Evolutionary conservation across 2,888 invertebrate genomes (phyloP).

Genomic region (Hydrotaea diabolus): DNA sequence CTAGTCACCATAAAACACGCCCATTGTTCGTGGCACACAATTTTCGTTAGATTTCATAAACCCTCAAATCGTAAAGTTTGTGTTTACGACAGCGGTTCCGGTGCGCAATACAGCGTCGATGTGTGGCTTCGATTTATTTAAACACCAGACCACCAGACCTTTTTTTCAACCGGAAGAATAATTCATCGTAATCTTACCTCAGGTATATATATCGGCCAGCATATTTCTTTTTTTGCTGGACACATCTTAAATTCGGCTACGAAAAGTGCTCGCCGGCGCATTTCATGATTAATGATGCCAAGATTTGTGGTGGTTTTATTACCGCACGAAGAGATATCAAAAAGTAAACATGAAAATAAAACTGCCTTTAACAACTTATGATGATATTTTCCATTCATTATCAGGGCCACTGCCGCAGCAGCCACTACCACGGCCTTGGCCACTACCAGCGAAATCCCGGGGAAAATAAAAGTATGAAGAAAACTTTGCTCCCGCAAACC

Average conservation of each 20-base stretch:
- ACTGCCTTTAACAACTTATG: slow-evolving; percentile 31
- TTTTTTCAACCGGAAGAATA: not conserved
- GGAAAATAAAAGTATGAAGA: not conserved
- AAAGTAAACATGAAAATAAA: slow-evolving; percentile 53
- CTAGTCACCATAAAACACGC: too few relatives aligned
- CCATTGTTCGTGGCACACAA: too few relatives aligned
- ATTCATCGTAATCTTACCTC: not conserved
- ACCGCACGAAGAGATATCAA: slow-evolving; percentile 12
- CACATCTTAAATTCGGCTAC: not conserved
- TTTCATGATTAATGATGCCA: slow-evolving; percentile 53
- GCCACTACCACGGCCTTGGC: not conserved
- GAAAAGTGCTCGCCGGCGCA: not conserved
- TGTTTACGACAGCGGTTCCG: not conserved
- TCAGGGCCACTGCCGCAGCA: not conserved
- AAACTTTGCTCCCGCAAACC: not conserved
- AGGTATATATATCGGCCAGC: not conserved
- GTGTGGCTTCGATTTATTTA: not conserved
- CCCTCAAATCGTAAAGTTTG: not conserved
- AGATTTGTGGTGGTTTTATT: slow-evolving; percentile 20
- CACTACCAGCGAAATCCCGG: not conserved
- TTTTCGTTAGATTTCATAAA: not conserved
- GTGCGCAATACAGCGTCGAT: not conserved
- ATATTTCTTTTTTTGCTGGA: too few relatives aligned
- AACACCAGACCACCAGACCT: not conserved
- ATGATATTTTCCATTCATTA: slow-evolving; percentile 12